phyloP scores from a whole-genome alignment of 2,888 invertebrate species.

The Marronus borbonicus region DNA sequence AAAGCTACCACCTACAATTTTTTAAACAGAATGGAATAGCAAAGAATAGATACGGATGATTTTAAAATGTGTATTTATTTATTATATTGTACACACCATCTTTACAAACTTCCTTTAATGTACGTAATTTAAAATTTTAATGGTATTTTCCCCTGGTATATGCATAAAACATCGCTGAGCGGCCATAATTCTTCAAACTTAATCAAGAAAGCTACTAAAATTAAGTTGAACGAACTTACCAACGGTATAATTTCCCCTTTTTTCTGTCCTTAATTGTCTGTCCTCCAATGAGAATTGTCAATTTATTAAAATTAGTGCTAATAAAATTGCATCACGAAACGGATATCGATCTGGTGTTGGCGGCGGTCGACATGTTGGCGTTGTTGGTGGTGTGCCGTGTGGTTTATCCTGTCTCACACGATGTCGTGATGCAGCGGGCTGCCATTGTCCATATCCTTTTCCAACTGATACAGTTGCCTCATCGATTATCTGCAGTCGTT shows the following conservation, averaged over 20 bases:
- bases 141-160: neutral
- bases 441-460: slow-evolving; percentile 33
- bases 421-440: slow-evolving; percentile 35
- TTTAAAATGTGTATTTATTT: neutral
- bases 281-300: slow-evolving; percentile 43
- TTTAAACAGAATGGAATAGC: too few species aligned
- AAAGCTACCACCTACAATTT: too few species aligned
- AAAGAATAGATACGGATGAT: neutral
- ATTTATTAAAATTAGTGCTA: slow-evolving; percentile 44
- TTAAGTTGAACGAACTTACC: slow-evolving; percentile 30
- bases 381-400: slow-evolving; percentile 36
- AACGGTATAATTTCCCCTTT: too few species aligned
- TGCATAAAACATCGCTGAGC: neutral
- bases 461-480: slow-evolving; percentile 24
- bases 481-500: slow-evolving; percentile 37
- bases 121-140: neutral
- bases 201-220: slow-evolving; percentile 29
- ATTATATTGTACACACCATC: neutral
- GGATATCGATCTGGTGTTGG: slow-evolving; percentile 35
- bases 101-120: neutral
- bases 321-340: slow-evolving; percentile 45
- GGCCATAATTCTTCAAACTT: slow-evolving; percentile 30
- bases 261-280: slow-evolving; percentile 27
- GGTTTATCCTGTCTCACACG: slow-evolving; percentile 21
- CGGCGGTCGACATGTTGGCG: slow-evolving; percentile 20